Conservation (phyloP, 2,888 invertebrate species). For the Aporophyla nigra region DNA sequence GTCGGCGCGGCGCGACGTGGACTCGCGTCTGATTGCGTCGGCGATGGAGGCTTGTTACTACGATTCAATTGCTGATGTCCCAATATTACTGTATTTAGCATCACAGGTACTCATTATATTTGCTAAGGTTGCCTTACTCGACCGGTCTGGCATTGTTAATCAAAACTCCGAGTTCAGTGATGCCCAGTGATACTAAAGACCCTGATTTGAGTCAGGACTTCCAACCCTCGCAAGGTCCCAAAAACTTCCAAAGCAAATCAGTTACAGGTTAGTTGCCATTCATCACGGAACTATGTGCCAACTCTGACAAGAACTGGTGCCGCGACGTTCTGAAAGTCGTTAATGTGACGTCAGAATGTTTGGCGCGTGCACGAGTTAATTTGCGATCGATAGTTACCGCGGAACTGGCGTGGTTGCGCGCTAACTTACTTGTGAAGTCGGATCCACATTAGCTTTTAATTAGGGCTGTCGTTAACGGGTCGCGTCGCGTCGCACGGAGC, state of each 20-base stretch:
- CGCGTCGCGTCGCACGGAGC: conserved; percentile 2
- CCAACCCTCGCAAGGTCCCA: background rate
- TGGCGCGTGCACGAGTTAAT: conserved; percentile 52
- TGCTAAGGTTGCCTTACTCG: background rate
- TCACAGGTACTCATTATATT: background rate
- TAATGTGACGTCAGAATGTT: conserved; percentile 56
- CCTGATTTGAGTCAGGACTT: background rate
- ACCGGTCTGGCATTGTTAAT: background rate
- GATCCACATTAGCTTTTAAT: conserved; percentile 66
- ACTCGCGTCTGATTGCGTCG: background rate
- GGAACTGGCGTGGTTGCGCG: conserved; percentile 27
- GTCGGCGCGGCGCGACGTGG: no score
- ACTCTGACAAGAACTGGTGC: conserved; percentile 43
- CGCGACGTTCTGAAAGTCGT: conserved; percentile 41
- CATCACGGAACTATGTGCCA: conserved; percentile 52
- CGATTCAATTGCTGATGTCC: background rate
- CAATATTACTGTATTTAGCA: background rate
- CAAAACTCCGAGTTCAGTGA: background rate
- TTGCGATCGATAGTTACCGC: conserved; percentile 51
- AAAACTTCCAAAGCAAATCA: conserved; percentile 35
- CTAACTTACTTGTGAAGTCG: conserved; percentile 51
- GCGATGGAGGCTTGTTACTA: background rate
- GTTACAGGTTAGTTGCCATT: conserved; percentile 35
- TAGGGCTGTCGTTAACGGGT: conserved; percentile 49
- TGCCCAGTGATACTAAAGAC: background rate